phyloP scores from a whole-genome alignment of 1,140 invertebrate species.

The Anadara kagoshimensis region DNA sequence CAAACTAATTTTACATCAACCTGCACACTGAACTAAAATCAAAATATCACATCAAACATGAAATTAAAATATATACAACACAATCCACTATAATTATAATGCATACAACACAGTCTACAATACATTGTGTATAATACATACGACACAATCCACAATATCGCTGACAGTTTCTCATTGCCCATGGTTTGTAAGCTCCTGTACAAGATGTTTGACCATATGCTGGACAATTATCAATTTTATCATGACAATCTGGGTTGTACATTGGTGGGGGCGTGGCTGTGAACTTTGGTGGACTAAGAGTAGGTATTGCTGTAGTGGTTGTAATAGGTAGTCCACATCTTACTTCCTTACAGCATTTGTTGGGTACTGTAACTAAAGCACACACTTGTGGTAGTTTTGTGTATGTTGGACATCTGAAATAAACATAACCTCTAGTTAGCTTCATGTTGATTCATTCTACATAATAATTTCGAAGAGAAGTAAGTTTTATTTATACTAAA shows the following conservation, averaged over 20 bases:
- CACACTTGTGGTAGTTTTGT: conserved; percentile 41
- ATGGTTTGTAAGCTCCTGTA: conserved; percentile 13
- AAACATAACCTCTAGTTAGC: not conserved
- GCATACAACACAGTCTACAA: too few species aligned
- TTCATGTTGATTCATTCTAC: too few species aligned
- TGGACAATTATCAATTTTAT: conserved; percentile 27
- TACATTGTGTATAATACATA: too few species aligned
- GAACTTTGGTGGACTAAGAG: conserved; percentile 11
- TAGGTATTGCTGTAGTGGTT: conserved; percentile 5
- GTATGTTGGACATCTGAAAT: conserved; percentile 49
- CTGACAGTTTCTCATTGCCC: conserved; percentile 38
- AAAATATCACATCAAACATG: too few species aligned
- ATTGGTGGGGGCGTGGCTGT: conserved; percentile 11
- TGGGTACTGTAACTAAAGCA: conserved; percentile 12
- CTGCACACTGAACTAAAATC: too few species aligned
- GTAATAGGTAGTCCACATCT: conserved; percentile 27
- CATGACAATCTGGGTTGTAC: conserved; percentile 7
- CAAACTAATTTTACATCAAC: too few species aligned
- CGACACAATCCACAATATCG: conserved; percentile 31
- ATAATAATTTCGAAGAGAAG: too few species aligned
- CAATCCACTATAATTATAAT: too few species aligned
- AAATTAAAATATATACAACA: too few species aligned
- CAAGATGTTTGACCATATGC: conserved; percentile 26
- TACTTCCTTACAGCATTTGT: conserved; percentile 43
- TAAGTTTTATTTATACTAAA: too few species aligned